These are phyloP conservation scores for Xenopus laevis DNA, from an alignment of 2,113 vertebrate species.

Conservation along the genomic window DNA sequence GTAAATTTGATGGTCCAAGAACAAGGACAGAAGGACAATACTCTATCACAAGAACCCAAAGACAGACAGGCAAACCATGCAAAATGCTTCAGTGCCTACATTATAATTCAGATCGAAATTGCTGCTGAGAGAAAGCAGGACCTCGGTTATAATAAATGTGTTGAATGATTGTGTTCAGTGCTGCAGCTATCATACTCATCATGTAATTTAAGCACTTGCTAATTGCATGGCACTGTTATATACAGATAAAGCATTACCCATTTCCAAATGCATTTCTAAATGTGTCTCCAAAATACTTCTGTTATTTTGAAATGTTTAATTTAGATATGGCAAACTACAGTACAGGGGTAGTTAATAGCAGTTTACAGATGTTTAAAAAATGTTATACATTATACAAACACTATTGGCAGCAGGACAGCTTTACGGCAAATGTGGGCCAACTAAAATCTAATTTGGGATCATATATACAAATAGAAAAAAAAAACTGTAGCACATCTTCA, in stretches of 20 bases:
- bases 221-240: neutral
- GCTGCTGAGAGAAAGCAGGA: neutral
- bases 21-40: neutral
- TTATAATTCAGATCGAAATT: neutral
- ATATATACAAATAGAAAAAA: too few relatives aligned
- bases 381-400: too few relatives aligned
- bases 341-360: too few relatives aligned
- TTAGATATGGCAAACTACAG: neutral
- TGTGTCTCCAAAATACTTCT: neutral
- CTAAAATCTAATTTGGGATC: too few relatives aligned
- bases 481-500: too few relatives aligned
- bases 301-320: neutral
- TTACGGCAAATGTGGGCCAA: too few relatives aligned
- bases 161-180: neutral
- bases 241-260: neutral
- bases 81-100: neutral
- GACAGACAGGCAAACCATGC: neutral
- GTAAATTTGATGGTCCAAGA: too few relatives aligned
- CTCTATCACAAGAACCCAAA: neutral
- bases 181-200: neutral
- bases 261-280: neutral
- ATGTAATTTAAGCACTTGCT: conserved; percentile 1
- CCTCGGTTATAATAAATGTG: neutral
- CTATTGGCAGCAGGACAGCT: too few relatives aligned
- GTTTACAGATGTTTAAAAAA: too few relatives aligned